Evolutionary conservation across 2,888 invertebrate species (phyloP).

Genomic region (Lithophane leautieri): DNA sequence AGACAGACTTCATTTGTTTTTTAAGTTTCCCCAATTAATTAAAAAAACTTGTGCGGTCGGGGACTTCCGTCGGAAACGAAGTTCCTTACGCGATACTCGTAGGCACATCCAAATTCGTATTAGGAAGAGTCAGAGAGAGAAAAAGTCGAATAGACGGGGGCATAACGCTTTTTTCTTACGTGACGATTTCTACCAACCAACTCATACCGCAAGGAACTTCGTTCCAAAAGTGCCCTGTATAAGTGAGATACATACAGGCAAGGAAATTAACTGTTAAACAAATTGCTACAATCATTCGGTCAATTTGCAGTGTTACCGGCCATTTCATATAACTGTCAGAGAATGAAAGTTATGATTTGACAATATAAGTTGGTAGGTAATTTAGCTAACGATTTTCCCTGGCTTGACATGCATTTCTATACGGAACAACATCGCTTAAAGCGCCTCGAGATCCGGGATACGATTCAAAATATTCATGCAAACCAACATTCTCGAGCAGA

Average conservation of each 20-base stretch:
- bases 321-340: neutral
- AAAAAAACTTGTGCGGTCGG: neutral
- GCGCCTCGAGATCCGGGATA: neutral
- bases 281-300: neutral
- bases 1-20: too few species aligned
- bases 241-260: neutral
- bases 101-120: too few species aligned
- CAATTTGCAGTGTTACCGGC: neutral
- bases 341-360: neutral
- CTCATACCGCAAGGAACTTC: too few species aligned
- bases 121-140: too few species aligned
- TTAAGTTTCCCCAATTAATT: neutral
- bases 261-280: neutral
- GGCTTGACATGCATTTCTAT: neutral
- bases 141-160: too few species aligned
- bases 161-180: too few species aligned
- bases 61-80: too few species aligned
- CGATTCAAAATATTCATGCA: constrained; percentile 7
- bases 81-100: too few species aligned
- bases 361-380: neutral
- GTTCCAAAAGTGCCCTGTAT: neutral
- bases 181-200: too few species aligned
- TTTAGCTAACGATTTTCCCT: neutral
- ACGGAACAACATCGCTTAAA: neutral
- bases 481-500: constrained; percentile 49